Base-by-base conservation (phyloP, 2,797 vertebrate genomes). In the Anomalospiza imberbis region DNA sequence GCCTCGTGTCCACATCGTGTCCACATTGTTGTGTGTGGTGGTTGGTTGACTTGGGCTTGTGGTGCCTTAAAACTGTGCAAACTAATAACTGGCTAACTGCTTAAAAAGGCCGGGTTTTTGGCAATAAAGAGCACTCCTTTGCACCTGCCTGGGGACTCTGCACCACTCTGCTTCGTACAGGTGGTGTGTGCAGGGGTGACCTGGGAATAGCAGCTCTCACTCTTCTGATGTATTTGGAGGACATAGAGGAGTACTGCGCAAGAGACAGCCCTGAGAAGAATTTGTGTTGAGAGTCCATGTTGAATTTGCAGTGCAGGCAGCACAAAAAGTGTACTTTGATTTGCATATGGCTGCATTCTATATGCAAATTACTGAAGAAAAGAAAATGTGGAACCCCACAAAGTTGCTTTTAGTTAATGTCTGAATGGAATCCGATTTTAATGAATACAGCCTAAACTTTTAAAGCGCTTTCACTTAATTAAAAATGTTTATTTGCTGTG, bases 341-440 rank as follows among this genome's bases (percentile, higher is more conserved):
- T 97, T 95, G 93, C 86, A 96, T 95, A 90, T 70, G 77, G 83
- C 60, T 91, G 54, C 34, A 85, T 91, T 84, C 87, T 88, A 42
- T 63, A 80, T 94, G 86, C 72, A 89, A 94, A 78, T 95, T 70
- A 63, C 51, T 42, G 65, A 66, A 45, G 51, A 67, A 67, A 82
- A 68, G 74, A 62, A 89, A 62, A 57, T 53, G 34, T 60, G 67
- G 45, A 85, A 45, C 68, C 74, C 85, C 53, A 86, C 62, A 89
- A 90, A 90, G 74, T 91, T 25, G 9, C 71, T 96, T 94, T 53
- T 85, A 89, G 71, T 93, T 94, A 90, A 78, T 0, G 0, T 72
- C 74, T 62, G 80, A 91, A 63, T 77, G 70, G 62, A 93, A 93
- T 68, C 58, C 80, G 75, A 24, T 95, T 96, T 94, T 76, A 66